phyloP scores from a whole-genome alignment of 2,888 invertebrate genomes.

The Drosophila greeni region DNA sequence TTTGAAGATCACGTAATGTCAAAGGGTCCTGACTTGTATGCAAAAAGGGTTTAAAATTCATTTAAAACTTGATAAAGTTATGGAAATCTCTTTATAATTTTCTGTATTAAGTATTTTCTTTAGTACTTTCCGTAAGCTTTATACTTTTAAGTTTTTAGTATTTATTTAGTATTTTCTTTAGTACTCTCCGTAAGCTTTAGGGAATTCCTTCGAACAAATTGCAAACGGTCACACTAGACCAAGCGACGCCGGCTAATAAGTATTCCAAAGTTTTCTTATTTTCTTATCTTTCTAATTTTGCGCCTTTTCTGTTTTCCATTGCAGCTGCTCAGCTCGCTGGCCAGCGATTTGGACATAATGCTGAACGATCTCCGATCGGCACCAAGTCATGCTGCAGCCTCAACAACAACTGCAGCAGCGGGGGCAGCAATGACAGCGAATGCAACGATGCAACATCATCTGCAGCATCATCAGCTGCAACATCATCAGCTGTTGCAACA shows the following conservation, averaged over 20 bases:
- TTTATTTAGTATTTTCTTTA: neutral
- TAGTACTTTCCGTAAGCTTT: neutral
- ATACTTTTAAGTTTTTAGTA: no score
- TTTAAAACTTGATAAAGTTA: no score
- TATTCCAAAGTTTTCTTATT: neutral
- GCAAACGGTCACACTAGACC: neutral
- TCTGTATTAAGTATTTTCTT: neutral
- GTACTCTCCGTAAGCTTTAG: neutral
- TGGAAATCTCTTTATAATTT: no score
- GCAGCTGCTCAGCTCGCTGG: slow-evolving; percentile 89
- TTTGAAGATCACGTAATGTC: neutral
- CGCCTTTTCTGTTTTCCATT: slow-evolving; percentile 55
- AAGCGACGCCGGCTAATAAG: neutral
- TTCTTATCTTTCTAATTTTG: no score
- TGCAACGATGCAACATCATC: slow-evolving; percentile 55
- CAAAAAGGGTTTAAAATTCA: no score
- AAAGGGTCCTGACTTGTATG: no score
- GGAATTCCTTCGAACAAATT: neutral
- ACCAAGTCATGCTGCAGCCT: slow-evolving; percentile 76
- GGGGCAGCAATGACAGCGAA: slow-evolving; percentile 37
- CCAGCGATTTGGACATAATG: slow-evolving; percentile 91
- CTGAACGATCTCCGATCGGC: slow-evolving; percentile 89
- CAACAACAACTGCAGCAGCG: slow-evolving; percentile 45
- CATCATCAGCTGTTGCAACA: slow-evolving; percentile 35
- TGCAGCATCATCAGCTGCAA: slow-evolving; percentile 24